Conservation (phyloP, 2,797 vertebrate genomes). For the Scleropages formosus region DNA sequence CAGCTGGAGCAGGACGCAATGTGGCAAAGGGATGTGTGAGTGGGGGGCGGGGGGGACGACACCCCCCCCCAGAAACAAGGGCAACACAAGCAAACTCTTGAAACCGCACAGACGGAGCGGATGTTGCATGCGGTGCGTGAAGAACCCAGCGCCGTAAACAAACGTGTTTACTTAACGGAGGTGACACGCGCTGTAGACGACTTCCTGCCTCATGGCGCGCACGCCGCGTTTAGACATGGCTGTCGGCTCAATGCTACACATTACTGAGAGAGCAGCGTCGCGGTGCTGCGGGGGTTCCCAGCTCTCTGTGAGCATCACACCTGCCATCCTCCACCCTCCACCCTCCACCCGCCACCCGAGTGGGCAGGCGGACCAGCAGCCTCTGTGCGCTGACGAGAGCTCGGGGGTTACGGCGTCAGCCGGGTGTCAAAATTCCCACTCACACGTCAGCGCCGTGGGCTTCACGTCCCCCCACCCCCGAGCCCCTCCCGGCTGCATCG, state of each 20-base stretch:
- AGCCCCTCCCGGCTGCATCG: constrained; percentile 8
- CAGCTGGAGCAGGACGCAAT: background rate
- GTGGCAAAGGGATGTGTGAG: background rate
- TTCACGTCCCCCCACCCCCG: constrained; percentile 24
- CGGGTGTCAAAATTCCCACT: background rate
- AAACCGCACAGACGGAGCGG: background rate
- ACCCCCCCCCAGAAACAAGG: background rate
- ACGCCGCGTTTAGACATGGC: background rate
- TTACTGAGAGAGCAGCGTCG: background rate
- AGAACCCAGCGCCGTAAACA: background rate
- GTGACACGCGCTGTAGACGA: too few species aligned
- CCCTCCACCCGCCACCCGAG: background rate
- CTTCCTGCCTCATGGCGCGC: background rate
- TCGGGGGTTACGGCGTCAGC: background rate
- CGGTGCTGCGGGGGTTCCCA: background rate
- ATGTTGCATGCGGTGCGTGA: background rate
- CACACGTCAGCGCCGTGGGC: background rate
- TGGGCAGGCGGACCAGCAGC: background rate
- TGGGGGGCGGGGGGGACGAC: background rate
- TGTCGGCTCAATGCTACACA: background rate
- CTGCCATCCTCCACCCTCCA: background rate
- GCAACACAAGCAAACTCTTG: too few species aligned
- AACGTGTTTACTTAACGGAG: background rate
- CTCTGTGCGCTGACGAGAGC: background rate
- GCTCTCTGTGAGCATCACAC: background rate